Evolutionary conservation across 2,113 vertebrate genomes (phyloP), one percentile per base, ranked within the genome.

Genomic region (Emydura subglobosa): DNA sequence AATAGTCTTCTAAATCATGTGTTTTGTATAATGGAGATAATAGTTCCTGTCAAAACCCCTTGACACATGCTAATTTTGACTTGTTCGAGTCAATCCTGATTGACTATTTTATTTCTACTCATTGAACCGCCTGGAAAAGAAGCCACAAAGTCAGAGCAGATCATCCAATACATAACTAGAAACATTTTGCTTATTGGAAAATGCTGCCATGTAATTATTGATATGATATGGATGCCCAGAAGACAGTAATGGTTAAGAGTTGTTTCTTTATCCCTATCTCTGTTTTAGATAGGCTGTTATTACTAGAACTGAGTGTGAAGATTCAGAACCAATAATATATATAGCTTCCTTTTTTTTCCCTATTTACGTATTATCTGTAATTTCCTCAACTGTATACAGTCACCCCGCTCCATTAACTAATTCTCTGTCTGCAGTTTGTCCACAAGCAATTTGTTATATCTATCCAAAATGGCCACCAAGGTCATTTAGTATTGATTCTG

Each of bases 11-110:
- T 53, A 51, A 90, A 88, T 91, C 1, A 55, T 11, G 8, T n/a
- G 83, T 10, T 93, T 87, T 95, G 79, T 47, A 2, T 78, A 93
- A 96, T 4, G 61, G 6, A 42, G 57, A 42, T 86, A 83, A 95
- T 76, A 80, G 7, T 50, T 81, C 83, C 95, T 89, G 94, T 95
- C 89, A 97, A 97, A 97, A 88, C 65, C 12, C 91, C 94, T 92
- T 95, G 87, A 83, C 34, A 92, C 19, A 34, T 83, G 44, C n/a
- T 89, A 92, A 80, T 92, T 93, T 82, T 50, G 57, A 57, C 42
- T 95, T 91, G 86, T 72, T 83, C 95, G 80, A 88, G 6, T 91
- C 54, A 22, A 80, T 84, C 80, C 13, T 82, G 55, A 92, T 47
- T 83, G 39, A 72, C n/a, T 85, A 89, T 27, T 53, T 68, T 24